Conservation (phyloP, 1,140 invertebrate species). For the Lineus longissimus region DNA sequence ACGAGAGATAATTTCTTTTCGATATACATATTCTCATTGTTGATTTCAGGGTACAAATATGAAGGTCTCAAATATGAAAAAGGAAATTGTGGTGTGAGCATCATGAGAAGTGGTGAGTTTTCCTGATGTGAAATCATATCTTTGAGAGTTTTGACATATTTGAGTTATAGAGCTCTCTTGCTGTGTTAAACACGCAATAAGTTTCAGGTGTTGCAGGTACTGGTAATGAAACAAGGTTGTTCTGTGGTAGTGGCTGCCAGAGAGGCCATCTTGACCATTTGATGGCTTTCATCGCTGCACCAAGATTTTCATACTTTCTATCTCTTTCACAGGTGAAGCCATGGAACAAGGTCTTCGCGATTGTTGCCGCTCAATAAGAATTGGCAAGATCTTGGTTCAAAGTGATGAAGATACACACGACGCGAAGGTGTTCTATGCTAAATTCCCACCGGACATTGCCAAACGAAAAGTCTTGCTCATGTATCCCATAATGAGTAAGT, state of each 20-base stretch:
- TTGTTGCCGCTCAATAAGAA: slow-evolving; percentile 92
- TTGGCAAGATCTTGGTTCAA: slow-evolving; percentile 97
- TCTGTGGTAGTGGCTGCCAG: neutral
- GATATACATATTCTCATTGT: no score
- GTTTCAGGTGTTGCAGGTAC: no score
- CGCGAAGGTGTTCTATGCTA: slow-evolving; percentile 93
- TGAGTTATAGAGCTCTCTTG: neutral
- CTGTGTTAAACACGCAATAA: no score
- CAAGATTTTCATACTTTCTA: neutral
- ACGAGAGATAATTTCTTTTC: no score
- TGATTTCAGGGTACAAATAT: slow-evolving; percentile 65
- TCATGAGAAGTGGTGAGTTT: slow-evolving; percentile 71
- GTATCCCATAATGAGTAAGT: slow-evolving; percentile 95
- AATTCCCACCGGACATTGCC: slow-evolving; percentile 93
- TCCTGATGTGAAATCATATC: neutral
- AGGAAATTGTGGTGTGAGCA: slow-evolving; percentile 98
- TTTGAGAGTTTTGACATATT: neutral
- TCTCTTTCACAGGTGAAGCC: slow-evolving; percentile 72
- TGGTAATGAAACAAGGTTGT: no score
- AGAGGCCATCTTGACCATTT: neutral
- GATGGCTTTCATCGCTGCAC: neutral
- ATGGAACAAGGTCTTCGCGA: slow-evolving; percentile 96
- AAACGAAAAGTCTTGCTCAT: slow-evolving; percentile 87
- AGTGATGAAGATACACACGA: slow-evolving; percentile 94
- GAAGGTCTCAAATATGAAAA: slow-evolving; percentile 89